Base-by-base conservation (phyloP, 2,797 vertebrate genomes). In the Falco columbarius region DNA sequence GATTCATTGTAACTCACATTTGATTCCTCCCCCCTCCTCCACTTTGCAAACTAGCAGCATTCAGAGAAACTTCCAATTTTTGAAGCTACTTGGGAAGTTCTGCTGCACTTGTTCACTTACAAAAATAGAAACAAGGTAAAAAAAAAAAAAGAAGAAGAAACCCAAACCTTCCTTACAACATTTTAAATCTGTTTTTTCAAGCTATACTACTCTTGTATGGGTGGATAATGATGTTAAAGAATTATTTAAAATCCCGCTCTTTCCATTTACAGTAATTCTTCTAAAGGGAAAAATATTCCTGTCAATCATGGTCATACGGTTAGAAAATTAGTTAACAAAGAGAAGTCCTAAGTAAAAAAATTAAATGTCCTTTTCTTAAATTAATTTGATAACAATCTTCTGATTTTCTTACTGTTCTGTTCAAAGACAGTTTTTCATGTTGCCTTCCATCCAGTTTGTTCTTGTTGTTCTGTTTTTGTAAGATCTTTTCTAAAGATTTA, bases 131-230 rank as follows among this genome's bases (percentile, higher is more conserved):
- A 77, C 3, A 40, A 54, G 8, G 6, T 30, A 29, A 9, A n/a
- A n/a, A 54, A 18, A 14, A 21, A 55, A 22, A 7, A 61, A 71
- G 36, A 36, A 36, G 36, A 5, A 66, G 12, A 30, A 63, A 26
- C 7, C 2, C 4, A 71, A 76, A 36, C 0, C 8, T 68, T 54
- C 0, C 8, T 68, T 54, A 52, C 4, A 42, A 15, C 12, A 3
- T 26, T 81, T 67, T 58, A 71, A 71, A 8, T 47, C 2, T 38
- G 2, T 2, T 20, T 62, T 75, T 30, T 40, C 23, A 82, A 70
- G 55, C 9, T 59, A 9, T 12, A 34, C 52, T 87, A 52, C 3
- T 83, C 17, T 30, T 89, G 27, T n/a, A 21, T 34, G 14, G 1
- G 12, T 30, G 7, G 23, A 51, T 29, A 38, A 32, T 5, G 4